These are phyloP conservation scores for Cyanoramphus novaezelandiae DNA, from an alignment of 2,113 vertebrate species.

Conservation along the genomic window DNA sequence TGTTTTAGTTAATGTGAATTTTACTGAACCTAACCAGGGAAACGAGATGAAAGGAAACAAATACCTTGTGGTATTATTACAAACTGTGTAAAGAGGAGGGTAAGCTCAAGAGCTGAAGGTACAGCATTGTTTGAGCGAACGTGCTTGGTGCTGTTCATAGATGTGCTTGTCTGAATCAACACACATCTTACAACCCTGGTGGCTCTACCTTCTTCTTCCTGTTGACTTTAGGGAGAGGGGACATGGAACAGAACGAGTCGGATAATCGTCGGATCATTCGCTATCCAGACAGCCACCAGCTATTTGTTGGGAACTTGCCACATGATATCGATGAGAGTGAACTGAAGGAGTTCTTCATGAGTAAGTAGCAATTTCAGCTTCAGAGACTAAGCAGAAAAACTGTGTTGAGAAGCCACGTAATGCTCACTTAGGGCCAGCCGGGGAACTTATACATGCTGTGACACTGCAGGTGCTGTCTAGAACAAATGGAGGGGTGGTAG, in stretches of 20 bases:
- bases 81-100: not conserved
- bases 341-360: constrained; percentile 95
- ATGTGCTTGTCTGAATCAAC: fast-evolving
- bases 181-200: not conserved
- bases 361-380: constrained; percentile 72
- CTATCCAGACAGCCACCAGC: constrained; percentile 94
- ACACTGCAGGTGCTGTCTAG: fast-evolving
- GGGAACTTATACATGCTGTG: fast-evolving
- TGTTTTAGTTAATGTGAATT: not conserved
- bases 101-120: not conserved
- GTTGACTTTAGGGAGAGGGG: constrained; percentile 78
- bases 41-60: not conserved
- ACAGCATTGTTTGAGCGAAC: not conserved
- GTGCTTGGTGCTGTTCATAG: not conserved
- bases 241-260: constrained; percentile 85
- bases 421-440: fast-evolving
- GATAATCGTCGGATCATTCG: constrained; percentile 88
- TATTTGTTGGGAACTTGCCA: constrained; percentile 94
- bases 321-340: constrained; percentile 94
- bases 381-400: not conserved
- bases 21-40: not conserved
- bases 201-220: not conserved
- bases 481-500: not conserved
- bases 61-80: not conserved
- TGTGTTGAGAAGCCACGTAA: fast-evolving